These are phyloP conservation scores for Drosophila mulleri DNA, from an alignment of 2,888 invertebrate genomes.

Conservation along the genomic window DNA sequence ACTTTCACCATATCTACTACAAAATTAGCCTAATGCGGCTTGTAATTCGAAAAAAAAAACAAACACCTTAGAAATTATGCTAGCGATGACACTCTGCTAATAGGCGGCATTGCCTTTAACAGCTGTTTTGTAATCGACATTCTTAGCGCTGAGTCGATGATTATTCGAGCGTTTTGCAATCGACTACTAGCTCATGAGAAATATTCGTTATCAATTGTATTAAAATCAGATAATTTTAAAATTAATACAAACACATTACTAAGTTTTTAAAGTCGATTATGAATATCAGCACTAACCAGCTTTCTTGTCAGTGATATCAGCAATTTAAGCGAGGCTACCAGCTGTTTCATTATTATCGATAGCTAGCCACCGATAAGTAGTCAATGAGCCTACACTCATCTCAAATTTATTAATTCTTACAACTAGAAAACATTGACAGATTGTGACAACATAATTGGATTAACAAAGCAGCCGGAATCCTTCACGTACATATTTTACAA, in stretches of 20 bases:
- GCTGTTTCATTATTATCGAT: not conserved
- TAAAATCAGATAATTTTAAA: too few species aligned
- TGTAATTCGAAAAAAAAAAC: conserved; percentile 16
- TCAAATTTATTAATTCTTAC: conserved; percentile 21
- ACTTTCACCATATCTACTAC: conserved; percentile 33
- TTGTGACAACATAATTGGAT: conserved; percentile 1
- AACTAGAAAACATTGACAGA: conserved; percentile 36
- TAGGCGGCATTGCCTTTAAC: conserved; percentile 25
- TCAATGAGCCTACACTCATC: conserved; percentile 9
- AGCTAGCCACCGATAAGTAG: not conserved
- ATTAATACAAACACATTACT: too few species aligned
- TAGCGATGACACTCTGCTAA: conserved; percentile 27
- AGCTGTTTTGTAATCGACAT: conserved; percentile 39
- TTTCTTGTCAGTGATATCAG: too few species aligned
- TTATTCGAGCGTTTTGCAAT: not conserved
- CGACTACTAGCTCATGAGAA: not conserved
- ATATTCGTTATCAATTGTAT: too few species aligned
- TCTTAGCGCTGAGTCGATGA: too few species aligned
- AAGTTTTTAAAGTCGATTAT: too few species aligned
- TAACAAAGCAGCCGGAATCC: not conserved
- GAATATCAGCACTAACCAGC: too few species aligned
- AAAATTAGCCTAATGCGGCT: conserved; percentile 2
- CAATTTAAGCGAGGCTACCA: not conserved
- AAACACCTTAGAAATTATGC: conserved; percentile 39
- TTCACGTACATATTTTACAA: conserved; percentile 4